phyloP scores from a whole-genome alignment of 2,888 invertebrate species.

The Frankliniella intonsa region DNA sequence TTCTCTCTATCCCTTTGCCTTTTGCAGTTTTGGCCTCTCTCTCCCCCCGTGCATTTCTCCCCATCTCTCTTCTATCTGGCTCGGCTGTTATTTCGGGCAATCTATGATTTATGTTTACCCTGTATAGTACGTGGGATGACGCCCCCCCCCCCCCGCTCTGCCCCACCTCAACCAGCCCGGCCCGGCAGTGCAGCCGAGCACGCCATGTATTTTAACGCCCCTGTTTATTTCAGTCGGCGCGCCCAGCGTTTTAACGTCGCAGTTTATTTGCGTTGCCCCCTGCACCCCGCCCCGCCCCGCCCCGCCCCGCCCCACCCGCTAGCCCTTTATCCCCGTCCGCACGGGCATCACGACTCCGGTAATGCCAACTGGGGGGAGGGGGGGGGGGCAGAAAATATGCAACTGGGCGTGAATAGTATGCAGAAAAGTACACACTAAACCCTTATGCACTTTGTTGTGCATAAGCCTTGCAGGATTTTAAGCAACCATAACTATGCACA shows the following conservation, averaged over 20 bases:
- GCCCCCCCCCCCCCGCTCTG: background rate
- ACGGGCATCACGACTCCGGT: background rate
- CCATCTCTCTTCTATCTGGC: background rate
- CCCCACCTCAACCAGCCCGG: background rate
- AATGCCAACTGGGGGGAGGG: background rate
- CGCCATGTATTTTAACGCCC: constrained; percentile 24
- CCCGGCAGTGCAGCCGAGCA: background rate
- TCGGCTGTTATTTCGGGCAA: constrained; percentile 19
- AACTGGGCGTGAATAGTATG: too few species aligned
- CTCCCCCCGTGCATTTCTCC: background rate
- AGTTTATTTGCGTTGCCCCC: background rate
- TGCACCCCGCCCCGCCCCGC: too few species aligned
- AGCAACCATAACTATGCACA: too few species aligned
- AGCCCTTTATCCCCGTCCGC: background rate
- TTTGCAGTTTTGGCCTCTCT: background rate
- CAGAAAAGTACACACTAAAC: too few species aligned
- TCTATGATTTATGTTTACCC: constrained; percentile 26
- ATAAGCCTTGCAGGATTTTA: too few species aligned
- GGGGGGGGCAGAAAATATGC: too few species aligned
- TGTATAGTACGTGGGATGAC: background rate
- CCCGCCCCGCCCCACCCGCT: constrained; percentile 1
- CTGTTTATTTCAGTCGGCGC: constrained; percentile 18
- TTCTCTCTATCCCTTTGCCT: background rate
- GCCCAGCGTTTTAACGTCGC: constrained; percentile 16
- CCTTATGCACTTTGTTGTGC: too few species aligned